Percentiles rank a stretch among this genome's conserved stretches.
Evolutionary conservation across 1,140 invertebrate genomes (phyloP).

Genomic region (Bombus sylvicola): DNA sequence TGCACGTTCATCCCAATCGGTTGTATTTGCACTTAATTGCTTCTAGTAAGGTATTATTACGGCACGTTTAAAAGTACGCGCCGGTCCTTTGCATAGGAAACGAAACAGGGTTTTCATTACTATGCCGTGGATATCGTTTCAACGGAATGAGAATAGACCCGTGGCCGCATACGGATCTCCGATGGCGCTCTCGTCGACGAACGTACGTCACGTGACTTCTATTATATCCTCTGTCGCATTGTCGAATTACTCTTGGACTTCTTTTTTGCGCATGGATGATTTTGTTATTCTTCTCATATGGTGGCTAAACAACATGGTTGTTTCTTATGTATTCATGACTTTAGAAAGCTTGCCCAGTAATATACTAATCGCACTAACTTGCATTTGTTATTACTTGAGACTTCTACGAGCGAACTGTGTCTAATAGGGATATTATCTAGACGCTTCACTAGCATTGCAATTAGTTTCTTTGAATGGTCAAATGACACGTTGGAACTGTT

Average conservation of each 20-base stretch:
- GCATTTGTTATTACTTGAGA: no score
- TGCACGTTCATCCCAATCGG: conserved; percentile 57
- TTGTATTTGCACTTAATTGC: conserved; percentile 67
- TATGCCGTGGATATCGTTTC: conserved; percentile 35
- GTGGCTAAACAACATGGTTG: no score
- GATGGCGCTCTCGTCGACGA: neutral
- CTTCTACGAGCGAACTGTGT: no score
- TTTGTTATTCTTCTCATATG: no score
- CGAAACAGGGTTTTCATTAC: conserved; percentile 15
- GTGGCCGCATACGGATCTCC: no score
- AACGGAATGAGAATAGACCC: neutral
- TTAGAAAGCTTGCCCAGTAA: no score
- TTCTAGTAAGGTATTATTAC: conserved; percentile 62
- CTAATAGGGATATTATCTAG: no score
- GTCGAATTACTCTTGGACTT: neutral
- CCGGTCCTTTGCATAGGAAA: conserved; percentile 28
- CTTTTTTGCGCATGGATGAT: neutral
- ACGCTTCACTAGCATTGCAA: no score
- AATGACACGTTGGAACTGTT: no score
- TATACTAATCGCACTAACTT: no score
- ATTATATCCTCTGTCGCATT: neutral
- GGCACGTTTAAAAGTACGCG: conserved; percentile 36
- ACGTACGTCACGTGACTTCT: neutral
- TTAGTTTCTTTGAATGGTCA: no score
- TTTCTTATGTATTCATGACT: no score